These are phyloP conservation scores for Mustelus asterias DNA, from an alignment of 2,113 vertebrate genomes.

Conservation along the genomic window DNA sequence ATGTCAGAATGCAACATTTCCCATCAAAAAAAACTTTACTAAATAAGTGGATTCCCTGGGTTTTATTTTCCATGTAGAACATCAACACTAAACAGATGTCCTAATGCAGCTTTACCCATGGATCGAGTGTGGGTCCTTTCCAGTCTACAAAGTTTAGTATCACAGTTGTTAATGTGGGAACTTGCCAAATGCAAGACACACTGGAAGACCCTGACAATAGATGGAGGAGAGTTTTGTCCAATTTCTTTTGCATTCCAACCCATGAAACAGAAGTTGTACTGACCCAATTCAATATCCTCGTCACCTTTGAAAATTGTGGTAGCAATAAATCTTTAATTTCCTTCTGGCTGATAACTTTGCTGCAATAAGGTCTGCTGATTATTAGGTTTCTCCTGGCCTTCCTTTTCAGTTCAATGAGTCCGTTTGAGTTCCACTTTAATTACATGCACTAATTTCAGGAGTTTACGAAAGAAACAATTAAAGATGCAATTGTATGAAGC, in stretches of 20 bases:
- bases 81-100: background rate
- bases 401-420: background rate
- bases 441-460: background rate
- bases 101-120: background rate
- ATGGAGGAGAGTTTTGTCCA: background rate
- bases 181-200: background rate
- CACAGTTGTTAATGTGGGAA: background rate
- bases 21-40: background rate
- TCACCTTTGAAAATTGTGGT: background rate
- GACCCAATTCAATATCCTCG: background rate
- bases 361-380: background rate
- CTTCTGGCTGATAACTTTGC: background rate
- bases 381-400: background rate
- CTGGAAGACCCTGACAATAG: background rate
- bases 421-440: background rate
- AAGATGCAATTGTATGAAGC: background rate
- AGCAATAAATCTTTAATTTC: background rate
- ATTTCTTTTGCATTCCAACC: background rate
- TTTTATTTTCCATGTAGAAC: background rate
- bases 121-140: background rate
- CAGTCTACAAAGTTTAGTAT: background rate
- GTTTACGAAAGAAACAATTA: background rate
- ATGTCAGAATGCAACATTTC: background rate
- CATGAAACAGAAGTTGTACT: background rate
- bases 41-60: background rate